Percentiles rank a stretch among this genome's conserved stretches.
These are phyloP conservation scores for Geotrupes spiniger DNA, from an alignment of 2,888 invertebrate species.

Conservation along the genomic window DNA sequence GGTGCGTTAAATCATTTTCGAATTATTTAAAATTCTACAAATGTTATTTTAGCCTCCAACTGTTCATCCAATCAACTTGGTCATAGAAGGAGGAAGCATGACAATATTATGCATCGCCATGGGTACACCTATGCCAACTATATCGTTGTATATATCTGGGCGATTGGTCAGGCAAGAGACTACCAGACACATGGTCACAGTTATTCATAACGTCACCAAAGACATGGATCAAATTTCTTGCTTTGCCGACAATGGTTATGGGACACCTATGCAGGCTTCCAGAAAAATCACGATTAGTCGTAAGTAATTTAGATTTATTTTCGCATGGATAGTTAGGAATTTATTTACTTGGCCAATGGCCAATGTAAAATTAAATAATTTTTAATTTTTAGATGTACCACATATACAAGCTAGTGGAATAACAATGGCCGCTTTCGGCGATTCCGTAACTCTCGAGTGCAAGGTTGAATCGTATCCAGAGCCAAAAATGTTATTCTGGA, in stretches of 20 bases:
- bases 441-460: conserved; percentile 74
- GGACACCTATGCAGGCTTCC: conserved; percentile 82
- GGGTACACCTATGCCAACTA: conserved; percentile 82
- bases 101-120: conserved; percentile 81
- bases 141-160: conserved; percentile 77
- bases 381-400: conserved; percentile 68
- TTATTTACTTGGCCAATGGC: no score
- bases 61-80: conserved; percentile 77
- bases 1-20: conserved; percentile 54
- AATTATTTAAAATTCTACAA: conserved; percentile 1
- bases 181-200: conserved; percentile 81
- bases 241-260: conserved; percentile 85
- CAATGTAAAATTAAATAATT: no score
- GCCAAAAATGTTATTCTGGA: conserved; percentile 80
- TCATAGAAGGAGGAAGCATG: conserved; percentile 83
- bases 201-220: conserved; percentile 79
- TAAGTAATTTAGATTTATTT: no score
- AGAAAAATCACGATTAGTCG: conserved; percentile 78
- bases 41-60: conserved; percentile 64
- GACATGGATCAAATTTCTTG: conserved; percentile 86
- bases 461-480: conserved; percentile 75
- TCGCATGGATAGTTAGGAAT: no score
- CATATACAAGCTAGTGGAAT: conserved; percentile 74
- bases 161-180: conserved; percentile 77
- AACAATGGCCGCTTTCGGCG: conserved; percentile 73